Evolutionary conservation across 1,140 invertebrate genomes (phyloP).

Genomic region (Lepidostoma basale): DNA sequence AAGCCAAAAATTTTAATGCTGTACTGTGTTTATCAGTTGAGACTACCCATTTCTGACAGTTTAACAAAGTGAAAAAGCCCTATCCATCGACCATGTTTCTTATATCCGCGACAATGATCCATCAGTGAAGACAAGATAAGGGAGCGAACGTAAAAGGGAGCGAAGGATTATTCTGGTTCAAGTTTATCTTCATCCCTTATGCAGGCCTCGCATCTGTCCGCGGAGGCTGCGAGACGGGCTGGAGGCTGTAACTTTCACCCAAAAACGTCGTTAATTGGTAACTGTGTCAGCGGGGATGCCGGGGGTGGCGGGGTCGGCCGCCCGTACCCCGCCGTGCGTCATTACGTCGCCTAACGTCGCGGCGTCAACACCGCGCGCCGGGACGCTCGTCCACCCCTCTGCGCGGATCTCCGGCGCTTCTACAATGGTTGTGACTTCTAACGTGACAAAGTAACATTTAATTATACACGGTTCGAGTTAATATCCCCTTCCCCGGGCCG

Average conservation of each 20-base stretch:
- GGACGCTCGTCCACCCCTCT: constrained; percentile 11
- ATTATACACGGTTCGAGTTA: neutral
- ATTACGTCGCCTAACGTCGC: constrained; percentile 41
- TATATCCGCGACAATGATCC: neutral
- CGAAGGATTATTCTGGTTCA: constrained; percentile 3
- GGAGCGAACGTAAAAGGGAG: neutral
- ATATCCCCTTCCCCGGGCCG: neutral
- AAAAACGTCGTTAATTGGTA: constrained; percentile 44
- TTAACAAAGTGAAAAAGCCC: too few relatives aligned
- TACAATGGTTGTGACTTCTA: constrained; percentile 37
- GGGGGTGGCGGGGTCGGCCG: neutral
- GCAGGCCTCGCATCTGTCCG: too few relatives aligned
- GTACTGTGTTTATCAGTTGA: too few relatives aligned
- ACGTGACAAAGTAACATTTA: constrained; percentile 31
- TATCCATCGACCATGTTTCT: too few relatives aligned
- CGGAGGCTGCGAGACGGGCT: neutral
- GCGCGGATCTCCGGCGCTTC: constrained; percentile 1
- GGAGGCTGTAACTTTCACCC: constrained; percentile 33
- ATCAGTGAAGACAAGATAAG: neutral
- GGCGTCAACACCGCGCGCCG: constrained; percentile 34
- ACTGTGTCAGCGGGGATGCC: constrained; percentile 39
- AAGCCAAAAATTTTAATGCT: too few relatives aligned
- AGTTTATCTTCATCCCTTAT: constrained; percentile 6
- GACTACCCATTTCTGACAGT: too few relatives aligned
- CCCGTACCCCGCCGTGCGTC: constrained; percentile 29